Evolutionary conservation across 2,888 invertebrate genomes (phyloP).

Genomic region (Drosophila neutralis): DNA sequence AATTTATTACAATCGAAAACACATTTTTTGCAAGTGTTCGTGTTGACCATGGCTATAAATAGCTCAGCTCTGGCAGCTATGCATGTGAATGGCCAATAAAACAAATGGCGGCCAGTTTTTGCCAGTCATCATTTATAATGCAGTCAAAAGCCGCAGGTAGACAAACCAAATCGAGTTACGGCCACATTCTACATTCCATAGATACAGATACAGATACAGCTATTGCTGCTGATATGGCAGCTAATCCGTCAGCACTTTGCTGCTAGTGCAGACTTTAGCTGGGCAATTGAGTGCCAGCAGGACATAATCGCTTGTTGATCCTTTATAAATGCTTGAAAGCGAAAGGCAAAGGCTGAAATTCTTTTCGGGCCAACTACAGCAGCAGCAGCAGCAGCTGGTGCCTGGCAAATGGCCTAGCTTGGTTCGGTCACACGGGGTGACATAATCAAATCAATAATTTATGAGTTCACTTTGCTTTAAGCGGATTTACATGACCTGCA

Average conservation of each 20-base stretch:
- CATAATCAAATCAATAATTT: constrained; percentile 81
- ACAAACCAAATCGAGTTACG: constrained; percentile 6
- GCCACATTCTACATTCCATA: constrained; percentile 6
- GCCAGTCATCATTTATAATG: constrained; percentile 65
- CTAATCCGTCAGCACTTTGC: constrained; percentile 67
- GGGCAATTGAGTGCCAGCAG: constrained; percentile 60
- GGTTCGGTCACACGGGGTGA: constrained; percentile 54
- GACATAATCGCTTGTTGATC: constrained; percentile 79
- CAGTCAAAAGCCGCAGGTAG: constrained; percentile 57
- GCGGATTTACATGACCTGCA: constrained; percentile 77
- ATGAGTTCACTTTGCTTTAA: constrained; percentile 76
- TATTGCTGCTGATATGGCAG: constrained; percentile 39
- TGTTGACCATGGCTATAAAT: constrained; percentile 50
- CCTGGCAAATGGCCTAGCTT: constrained; percentile 12
- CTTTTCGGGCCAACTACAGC: constrained; percentile 51
- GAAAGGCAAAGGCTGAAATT: constrained; percentile 40
- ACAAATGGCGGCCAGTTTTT: constrained; percentile 33
- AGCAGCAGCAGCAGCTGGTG: constrained; percentile 1
- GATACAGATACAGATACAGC: constrained; percentile 10
- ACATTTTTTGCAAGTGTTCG: constrained; percentile 1
- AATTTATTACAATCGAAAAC: background rate
- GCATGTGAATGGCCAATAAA: constrained; percentile 64
- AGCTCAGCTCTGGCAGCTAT: constrained; percentile 23
- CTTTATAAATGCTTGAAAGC: constrained; percentile 70
- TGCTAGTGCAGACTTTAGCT: constrained; percentile 2